Evolutionary conservation across 2,797 vertebrate species (phyloP), one percentile per base, ranked within the genome.

Genomic region (Tragopan temminckii): DNA sequence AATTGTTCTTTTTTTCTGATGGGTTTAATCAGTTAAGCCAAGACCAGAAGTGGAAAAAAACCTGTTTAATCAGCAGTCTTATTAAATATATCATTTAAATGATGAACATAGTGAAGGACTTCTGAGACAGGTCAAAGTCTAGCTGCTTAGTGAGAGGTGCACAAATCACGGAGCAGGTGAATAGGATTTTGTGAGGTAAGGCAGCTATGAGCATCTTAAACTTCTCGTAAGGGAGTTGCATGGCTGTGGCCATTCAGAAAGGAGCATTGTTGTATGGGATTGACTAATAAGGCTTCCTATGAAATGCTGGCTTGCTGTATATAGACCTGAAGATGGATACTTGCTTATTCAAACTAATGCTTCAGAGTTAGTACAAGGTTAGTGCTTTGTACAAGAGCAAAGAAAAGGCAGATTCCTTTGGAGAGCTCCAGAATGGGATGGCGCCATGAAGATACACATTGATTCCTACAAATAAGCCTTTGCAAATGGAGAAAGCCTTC

Each of bases 1-100:
- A 23, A 43, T 85, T 1, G 0, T 77, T 95, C 21, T 76, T 10
- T 38, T 86, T 62, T 48, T 48, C 21, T 88, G 0, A 75, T 92
- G 7, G 12, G 8, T 89, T 89, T 83, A 75, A 89, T 91, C 80
- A 78, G 33, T 71, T 93, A 48, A 93, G 82, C 14, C 29, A 75
- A 43, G 63, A 43, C 75, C 78, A 87, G 48, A 68, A 64, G n/a
- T 36, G 79, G 68, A 40, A 59, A 38, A 29, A 64, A 64, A 15
- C 18, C 38, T 35, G 11, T 52, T 9, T 48, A 19, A 58, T 80
- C 35, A 52, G 21, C 50, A 83, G 23, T 81, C 8, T 1, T 62
- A 84, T 85, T 42, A 87, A 76, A 85, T 45, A 9, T 5, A 27
- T 78, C 7, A 40, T 85, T 74, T 77, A 45, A 29, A 38, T 64